Percentiles rank a stretch among this genome's conserved stretches.
phyloP scores from a whole-genome alignment of 2,888 invertebrate genomes.

The Neoitamus cyanurus region DNA sequence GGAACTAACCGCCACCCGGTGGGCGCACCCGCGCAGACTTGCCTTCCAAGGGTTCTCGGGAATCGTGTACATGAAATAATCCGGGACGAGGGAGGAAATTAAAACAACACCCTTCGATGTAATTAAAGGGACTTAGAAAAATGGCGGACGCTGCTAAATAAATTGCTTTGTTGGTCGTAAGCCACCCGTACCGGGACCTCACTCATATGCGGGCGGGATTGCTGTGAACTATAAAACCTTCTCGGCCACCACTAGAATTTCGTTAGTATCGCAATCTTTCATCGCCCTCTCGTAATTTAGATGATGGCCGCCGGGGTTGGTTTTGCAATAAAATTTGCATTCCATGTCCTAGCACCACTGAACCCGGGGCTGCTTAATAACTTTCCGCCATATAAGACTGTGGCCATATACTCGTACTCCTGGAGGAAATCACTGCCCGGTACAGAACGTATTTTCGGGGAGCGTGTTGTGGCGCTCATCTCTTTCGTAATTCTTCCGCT shows the following conservation, averaged over 20 bases:
- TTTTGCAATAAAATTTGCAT: conserved; percentile 30
- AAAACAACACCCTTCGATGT: conserved; percentile 54
- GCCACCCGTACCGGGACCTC: conserved; percentile 12
- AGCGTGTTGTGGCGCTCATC: not conserved
- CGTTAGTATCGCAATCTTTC: conserved; percentile 38
- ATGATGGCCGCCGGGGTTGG: not conserved
- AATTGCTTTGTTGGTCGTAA: conserved; percentile 50
- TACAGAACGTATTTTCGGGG: not conserved
- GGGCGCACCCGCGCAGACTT: not conserved
- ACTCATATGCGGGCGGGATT: not conserved
- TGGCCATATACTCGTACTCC: not conserved
- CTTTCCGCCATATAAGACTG: not conserved
- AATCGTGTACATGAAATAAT: not conserved
- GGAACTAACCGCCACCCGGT: conserved; percentile 18
- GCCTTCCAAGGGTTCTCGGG: not conserved
- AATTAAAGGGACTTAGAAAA: conserved; percentile 52
- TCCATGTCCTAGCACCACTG: not conserved
- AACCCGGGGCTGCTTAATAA: not conserved
- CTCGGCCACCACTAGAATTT: conserved; percentile 19
- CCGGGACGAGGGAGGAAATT: conserved; percentile 48
- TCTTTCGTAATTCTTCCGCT: not conserved
- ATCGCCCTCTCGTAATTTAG: conserved; percentile 35
- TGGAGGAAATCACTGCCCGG: not conserved
- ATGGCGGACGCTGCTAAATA: conserved; percentile 53
- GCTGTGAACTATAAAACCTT: conserved; percentile 17